Base-by-base conservation (phyloP, 2,888 invertebrate genomes). In the Harpagoxenus sublaevis region DNA sequence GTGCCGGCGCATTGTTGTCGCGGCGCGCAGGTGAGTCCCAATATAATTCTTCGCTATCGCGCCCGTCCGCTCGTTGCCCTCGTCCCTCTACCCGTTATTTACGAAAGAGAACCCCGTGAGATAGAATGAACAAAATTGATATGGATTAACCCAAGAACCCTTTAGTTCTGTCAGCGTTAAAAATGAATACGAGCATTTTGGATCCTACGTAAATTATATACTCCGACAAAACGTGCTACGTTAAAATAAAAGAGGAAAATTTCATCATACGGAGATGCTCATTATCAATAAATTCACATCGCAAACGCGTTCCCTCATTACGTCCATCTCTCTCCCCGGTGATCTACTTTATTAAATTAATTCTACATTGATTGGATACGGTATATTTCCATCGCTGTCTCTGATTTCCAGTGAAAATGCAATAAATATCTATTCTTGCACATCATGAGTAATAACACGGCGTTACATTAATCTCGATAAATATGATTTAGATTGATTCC, bases 1-100 rank as follows among this genome's bases (percentile, higher is more conserved):
- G 84, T 45, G 63, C 63, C 57, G 71, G 63, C 10, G 81, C 62
- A 79, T 71, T 79, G 79, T 79, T 79, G 82, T 82, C 82, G 31
- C 63, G 77, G 45, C 42, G 63, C 42, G 53, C 82, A 82, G 77
- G 82, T 82, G 82, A 82, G 82, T 82, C 53, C n/a, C 55, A n/a
- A 39, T 82, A 75, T 73, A 82, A 82, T 77, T 82, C 82, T 82
- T 75, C 62, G 77, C 63, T 79, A 79, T 82, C 82, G 63, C 53
- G 63, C 53, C 23, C 57, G 45, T 15, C 65, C 28, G 75, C 63
- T 45, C 39, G 39, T 39, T 48, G 51, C 39, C 71, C 66, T 15
- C 35, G 15, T 62, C 70, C 15, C 63, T 5, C 28, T 28, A 23
- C n/a, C 23, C 45, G 70, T 74, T 81, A 57, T 79, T 79, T 79